Evolutionary conservation across 2,888 invertebrate genomes (phyloP).

Genomic region (Lithosia quadra): DNA sequence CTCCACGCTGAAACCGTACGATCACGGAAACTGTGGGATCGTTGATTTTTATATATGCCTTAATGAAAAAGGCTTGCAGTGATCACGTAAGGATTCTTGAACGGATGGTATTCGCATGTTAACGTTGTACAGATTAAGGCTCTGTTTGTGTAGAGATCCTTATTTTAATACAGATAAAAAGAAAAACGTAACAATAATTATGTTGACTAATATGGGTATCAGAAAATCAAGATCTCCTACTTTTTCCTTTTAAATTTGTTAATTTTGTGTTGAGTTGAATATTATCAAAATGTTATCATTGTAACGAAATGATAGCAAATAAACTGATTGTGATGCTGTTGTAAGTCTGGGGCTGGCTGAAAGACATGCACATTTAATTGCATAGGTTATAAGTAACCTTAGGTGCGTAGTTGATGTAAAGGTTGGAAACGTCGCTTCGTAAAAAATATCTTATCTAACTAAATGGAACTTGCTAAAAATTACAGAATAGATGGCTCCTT

Average conservation of each 20-base stretch:
- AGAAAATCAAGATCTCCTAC: no score
- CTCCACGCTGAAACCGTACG: slow-evolving; percentile 61
- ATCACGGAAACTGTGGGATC: slow-evolving; percentile 60
- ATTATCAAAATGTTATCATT: no score
- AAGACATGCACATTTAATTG: background rate
- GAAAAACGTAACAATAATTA: no score
- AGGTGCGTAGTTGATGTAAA: background rate
- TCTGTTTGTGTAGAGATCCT: background rate
- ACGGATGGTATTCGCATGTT: slow-evolving; percentile 11
- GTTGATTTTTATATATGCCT: slow-evolving; percentile 54
- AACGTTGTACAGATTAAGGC: background rate
- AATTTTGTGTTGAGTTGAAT: no score
- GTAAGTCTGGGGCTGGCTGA: background rate
- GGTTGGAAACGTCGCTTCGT: background rate
- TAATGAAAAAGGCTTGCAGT: slow-evolving; percentile 17
- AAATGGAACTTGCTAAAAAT: no score
- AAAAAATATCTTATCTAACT: no score
- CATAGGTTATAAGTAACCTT: background rate
- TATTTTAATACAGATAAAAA: background rate
- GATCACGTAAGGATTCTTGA: slow-evolving; percentile 60
- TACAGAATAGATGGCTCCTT: no score
- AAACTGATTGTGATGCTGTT: background rate
- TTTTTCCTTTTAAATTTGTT: background rate
- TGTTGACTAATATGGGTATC: no score
- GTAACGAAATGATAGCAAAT: no score